Evolutionary conservation across 2,888 invertebrate genomes (phyloP).

Genomic region (Pseudococcus jackbeardsleyi): DNA sequence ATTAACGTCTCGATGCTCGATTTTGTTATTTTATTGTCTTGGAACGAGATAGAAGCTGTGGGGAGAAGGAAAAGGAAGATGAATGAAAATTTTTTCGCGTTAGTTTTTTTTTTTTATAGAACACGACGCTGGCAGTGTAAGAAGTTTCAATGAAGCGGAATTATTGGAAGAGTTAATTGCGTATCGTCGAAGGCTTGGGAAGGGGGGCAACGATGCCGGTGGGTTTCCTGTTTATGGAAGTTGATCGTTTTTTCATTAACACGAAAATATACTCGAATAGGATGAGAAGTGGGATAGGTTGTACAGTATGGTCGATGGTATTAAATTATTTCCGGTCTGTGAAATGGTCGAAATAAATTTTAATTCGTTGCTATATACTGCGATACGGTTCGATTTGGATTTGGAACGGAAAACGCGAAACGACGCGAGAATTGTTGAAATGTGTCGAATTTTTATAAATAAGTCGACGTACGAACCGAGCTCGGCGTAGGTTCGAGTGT

Average conservation of each 20-base stretch:
- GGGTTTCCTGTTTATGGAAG: constrained; percentile 17
- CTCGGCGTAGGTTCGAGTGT: neutral
- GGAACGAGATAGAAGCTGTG: neutral
- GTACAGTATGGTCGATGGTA: constrained; percentile 1
- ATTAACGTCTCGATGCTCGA: constrained; percentile 17
- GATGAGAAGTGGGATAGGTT: neutral
- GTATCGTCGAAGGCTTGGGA: neutral
- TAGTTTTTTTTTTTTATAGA: neutral
- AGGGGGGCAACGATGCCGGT: neutral
- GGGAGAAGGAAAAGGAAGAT: neutral
- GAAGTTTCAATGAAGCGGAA: constrained; percentile 6
- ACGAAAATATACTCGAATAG: constrained; percentile 7
- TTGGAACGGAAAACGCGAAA: neutral
- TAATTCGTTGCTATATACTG: neutral
- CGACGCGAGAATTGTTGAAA: neutral
- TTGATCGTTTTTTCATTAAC: constrained; percentile 17
- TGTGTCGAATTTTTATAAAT: constrained; percentile 19
- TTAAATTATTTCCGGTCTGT: constrained; percentile 12
- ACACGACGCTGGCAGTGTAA: neutral
- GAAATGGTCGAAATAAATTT: constrained; percentile 7
- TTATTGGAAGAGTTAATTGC: constrained; percentile 12
- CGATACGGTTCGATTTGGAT: neutral
- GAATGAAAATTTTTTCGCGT: neutral
- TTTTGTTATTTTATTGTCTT: constrained; percentile 15
- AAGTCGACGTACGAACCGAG: neutral